Percentiles rank a stretch among this genome's conserved stretches.
phyloP scores from a whole-genome alignment of 2,888 invertebrate genomes.

The Elmis aenea region DNA sequence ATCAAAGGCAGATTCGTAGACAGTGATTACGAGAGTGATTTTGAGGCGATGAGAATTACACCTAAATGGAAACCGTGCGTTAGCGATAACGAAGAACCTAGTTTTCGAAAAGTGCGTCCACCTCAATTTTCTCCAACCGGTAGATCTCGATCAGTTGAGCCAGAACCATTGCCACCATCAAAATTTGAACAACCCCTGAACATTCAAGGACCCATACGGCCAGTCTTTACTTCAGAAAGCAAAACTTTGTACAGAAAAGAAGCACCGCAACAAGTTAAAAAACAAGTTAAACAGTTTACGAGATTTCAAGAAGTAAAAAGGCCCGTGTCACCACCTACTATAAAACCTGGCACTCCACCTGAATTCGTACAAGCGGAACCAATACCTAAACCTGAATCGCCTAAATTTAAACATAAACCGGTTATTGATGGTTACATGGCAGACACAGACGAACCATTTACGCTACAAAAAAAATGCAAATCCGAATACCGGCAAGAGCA shows the following conservation, averaged over 20 bases:
- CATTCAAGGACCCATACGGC: slow-evolving; percentile 43
- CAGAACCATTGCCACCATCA: slow-evolving; percentile 52
- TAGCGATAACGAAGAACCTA: slow-evolving; percentile 60
- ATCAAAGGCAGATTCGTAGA: slow-evolving; percentile 54
- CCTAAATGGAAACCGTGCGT: slow-evolving; percentile 59
- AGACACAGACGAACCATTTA: slow-evolving; percentile 62
- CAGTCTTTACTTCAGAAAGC: slow-evolving; percentile 38
- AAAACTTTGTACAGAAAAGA: slow-evolving; percentile 28
- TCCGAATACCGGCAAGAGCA: slow-evolving; percentile 38
- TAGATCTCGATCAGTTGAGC: slow-evolving; percentile 54
- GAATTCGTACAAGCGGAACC: slow-evolving; percentile 38
- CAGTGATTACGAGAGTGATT: slow-evolving; percentile 66
- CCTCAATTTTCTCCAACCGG: slow-evolving; percentile 46
- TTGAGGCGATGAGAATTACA: slow-evolving; percentile 46
- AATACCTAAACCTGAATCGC: slow-evolving; percentile 46
- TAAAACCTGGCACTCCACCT: slow-evolving; percentile 46
- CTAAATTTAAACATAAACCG: slow-evolving; percentile 50
- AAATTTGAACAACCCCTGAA: slow-evolving; percentile 52
- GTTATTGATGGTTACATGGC: slow-evolving; percentile 62
- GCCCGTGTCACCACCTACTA: slow-evolving; percentile 36
- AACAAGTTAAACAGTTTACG: slow-evolving; percentile 34
- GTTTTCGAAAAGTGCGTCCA: slow-evolving; percentile 52
- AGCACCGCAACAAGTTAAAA: slow-evolving; percentile 34
- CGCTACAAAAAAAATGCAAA: slow-evolving; percentile 30
- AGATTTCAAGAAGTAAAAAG: slow-evolving; percentile 32